These are phyloP conservation scores for Alfaro cultratus DNA, from an alignment of 2,797 vertebrate species.

Conservation along the genomic window DNA sequence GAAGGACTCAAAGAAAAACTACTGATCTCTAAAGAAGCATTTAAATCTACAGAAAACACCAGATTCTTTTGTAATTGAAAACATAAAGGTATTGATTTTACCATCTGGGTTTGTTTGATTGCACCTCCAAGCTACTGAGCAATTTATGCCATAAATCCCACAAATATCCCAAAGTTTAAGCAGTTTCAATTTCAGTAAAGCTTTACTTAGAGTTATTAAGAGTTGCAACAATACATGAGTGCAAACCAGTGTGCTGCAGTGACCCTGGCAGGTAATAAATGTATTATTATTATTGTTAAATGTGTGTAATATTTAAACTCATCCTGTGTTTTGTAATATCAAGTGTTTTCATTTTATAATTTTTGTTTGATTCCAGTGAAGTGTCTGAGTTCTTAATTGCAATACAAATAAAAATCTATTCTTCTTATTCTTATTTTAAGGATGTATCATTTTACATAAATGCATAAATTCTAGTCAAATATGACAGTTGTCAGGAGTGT, in stretches of 20 bases:
- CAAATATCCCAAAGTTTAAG: neutral
- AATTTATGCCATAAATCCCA: neutral
- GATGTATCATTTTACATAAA: no score
- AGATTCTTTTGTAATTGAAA: neutral
- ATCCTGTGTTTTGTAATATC: no score
- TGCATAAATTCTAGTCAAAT: neutral
- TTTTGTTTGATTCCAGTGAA: no score
- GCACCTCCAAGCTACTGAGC: neutral
- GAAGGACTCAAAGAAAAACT: neutral
- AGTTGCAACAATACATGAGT: neutral
- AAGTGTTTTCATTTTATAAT: no score
- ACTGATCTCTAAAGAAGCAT: neutral
- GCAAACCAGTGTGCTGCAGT: neutral
- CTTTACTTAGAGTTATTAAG: neutral
- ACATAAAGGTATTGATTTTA: constrained; percentile 1
- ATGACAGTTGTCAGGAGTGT: no score
- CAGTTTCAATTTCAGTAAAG: neutral
- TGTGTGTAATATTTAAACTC: no score
- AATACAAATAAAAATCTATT: no score
- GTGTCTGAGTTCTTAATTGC: no score
- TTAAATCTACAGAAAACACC: neutral
- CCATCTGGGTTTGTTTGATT: neutral
- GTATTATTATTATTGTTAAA: no score
- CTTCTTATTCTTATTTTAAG: no score
- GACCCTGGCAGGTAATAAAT: neutral